Evolutionary conservation across 2,113 vertebrate species (phyloP).

Genomic region (Anser brachyrhynchus): DNA sequence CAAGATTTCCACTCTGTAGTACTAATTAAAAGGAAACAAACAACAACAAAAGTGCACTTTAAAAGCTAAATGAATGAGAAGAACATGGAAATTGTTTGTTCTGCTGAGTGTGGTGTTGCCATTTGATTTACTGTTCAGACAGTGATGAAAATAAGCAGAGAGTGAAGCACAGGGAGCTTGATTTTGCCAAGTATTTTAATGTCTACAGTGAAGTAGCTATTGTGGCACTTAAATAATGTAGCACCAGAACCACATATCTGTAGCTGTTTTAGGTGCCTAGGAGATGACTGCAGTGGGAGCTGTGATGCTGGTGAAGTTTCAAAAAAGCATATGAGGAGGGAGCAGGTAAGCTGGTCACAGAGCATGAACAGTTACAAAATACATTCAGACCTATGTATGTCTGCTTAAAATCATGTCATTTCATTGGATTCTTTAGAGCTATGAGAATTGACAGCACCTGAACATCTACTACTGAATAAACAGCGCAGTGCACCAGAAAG

Average conservation of each 20-base stretch:
- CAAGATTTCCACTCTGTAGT: neutral
- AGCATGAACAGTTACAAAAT: neutral
- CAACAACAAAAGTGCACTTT: neutral
- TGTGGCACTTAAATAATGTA: neutral
- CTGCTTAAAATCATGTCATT: neutral
- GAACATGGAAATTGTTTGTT: neutral
- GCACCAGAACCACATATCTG: neutral
- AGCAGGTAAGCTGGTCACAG: neutral
- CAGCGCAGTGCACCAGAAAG: neutral
- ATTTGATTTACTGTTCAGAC: neutral
- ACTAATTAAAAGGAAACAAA: slow-evolving; percentile 38
- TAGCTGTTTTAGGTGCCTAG: neutral
- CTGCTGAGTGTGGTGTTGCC: neutral
- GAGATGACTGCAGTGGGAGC: neutral
- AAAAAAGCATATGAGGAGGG: neutral
- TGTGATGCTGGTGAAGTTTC: neutral
- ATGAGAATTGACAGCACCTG: neutral
- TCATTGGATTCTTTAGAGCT: neutral
- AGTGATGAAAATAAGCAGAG: neutral
- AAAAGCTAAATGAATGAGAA: neutral
- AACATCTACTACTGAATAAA: neutral
- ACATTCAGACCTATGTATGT: neutral
- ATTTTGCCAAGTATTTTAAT: neutral
- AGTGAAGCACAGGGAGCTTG: neutral
- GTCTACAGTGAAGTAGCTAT: neutral